Percentiles rank a stretch among this genome's conserved stretches.
Conservation (phyloP, 2,797 vertebrate species). For the Discoglossus pictus region DNA sequence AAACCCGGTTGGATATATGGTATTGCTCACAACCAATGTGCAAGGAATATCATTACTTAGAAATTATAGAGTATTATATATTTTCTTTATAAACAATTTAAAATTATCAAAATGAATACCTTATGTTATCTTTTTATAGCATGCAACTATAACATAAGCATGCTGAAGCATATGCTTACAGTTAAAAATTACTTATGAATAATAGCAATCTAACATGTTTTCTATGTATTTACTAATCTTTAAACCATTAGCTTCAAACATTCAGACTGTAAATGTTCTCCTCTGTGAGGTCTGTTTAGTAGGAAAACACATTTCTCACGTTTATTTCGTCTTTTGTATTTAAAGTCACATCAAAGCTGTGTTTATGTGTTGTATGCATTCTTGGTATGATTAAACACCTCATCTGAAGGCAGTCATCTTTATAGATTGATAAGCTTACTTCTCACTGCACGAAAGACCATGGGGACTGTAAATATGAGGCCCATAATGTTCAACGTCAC, state of each 20-base stretch:
- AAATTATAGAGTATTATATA: too few relatives aligned
- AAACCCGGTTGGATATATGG: too few relatives aligned
- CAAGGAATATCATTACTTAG: too few relatives aligned
- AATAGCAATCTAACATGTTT: conserved; percentile 22
- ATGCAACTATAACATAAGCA: background rate
- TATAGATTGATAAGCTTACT: conserved; percentile 42
- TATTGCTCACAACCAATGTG: too few relatives aligned
- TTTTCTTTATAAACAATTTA: too few relatives aligned
- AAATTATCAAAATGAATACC: too few relatives aligned
- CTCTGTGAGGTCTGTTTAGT: background rate
- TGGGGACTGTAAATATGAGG: background rate
- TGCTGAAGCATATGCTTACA: background rate
- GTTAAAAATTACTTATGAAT: conserved; percentile 17
- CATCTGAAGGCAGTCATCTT: conserved; percentile 21
- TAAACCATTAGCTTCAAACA: conserved; percentile 33
- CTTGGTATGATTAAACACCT: conserved; percentile 44
- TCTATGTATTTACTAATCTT: conserved; percentile 9
- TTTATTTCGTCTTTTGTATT: conserved; percentile 42
- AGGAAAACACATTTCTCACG: conserved; percentile 6
- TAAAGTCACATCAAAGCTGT: conserved; percentile 39
- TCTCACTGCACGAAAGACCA: conserved; percentile 20
- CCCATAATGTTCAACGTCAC: too few relatives aligned
- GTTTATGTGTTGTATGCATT: conserved; percentile 39
- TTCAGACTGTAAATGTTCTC: conserved; percentile 19
- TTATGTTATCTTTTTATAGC: too few relatives aligned